Base-by-base conservation (phyloP, 2,797 vertebrate species). In the Pseudomugil gertrudae region DNA sequence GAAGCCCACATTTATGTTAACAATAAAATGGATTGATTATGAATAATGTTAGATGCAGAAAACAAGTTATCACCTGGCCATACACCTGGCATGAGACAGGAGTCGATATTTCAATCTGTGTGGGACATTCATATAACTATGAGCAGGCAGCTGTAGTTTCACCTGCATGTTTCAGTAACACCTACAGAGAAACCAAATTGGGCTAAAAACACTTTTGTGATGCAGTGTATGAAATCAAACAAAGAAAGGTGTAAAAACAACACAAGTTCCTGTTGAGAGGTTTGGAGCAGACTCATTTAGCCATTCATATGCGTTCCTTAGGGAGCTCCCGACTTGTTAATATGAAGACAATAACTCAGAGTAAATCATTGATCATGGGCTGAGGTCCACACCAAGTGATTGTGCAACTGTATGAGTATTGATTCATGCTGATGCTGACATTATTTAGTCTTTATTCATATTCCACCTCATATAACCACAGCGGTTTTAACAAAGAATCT, bases 391-490 rank as follows among this genome's bases (percentile, higher is more conserved):
- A 78, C 86, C 81, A 80, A 83, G 80, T 80, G 81, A 90, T 81
- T 89, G 89, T 90, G 86, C 84, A 91, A 90, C 89, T 92, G 87
- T 89, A 78, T 81, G 72, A 83, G 78, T 86, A 92, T 91, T 62
- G 89, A 92, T 90, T 88, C 85, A 87, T 88, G 87, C 81, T 90
- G 89, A 93, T 90, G 85, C 89, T 90, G 89, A 88, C 90, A 91
- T 92, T 93, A 93, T 90, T 90, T 87, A 80, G 83, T 89, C 84
- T 91, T 92, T 89, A 92, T 92, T 92, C 89, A 91, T 92, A 91
- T 91, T 90, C 70, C 36, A 67, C 68, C 76, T 86, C 78, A 80
- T 78, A 81, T 87, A 85, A 86, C 82, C 45, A 29, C 53, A 64
- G 72, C 57, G 69, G 84, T 77, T 88, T 85, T 79, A 84, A 91